phyloP scores from a whole-genome alignment of 2,888 invertebrate species.

The Synergus laeviventris region DNA sequence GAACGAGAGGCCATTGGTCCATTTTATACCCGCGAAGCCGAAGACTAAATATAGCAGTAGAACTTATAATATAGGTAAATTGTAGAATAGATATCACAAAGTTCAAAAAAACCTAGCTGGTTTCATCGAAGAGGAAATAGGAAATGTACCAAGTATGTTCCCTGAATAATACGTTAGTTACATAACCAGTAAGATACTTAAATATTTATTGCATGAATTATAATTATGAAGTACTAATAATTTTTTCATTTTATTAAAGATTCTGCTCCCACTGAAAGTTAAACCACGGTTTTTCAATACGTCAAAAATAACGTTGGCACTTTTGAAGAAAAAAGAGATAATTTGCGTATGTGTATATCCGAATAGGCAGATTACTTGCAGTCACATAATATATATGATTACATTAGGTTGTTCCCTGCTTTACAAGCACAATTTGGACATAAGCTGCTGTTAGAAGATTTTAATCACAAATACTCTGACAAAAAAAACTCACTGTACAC shows the following conservation, averaged over 20 bases:
- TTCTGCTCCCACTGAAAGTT: not conserved
- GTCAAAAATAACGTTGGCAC: not conserved
- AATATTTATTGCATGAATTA: too few relatives aligned
- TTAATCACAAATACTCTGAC: not conserved
- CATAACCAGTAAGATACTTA: too few relatives aligned
- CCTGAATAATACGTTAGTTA: not conserved
- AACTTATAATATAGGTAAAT: not conserved
- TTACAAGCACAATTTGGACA: not conserved
- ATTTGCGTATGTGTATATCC: not conserved
- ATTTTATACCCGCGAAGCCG: conserved; percentile 8
- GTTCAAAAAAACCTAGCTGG: not conserved
- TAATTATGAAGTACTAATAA: too few relatives aligned
- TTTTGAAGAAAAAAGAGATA: not conserved
- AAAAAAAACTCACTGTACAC: not conserved
- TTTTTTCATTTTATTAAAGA: too few relatives aligned
- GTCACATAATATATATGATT: not conserved
- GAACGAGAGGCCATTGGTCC: not conserved
- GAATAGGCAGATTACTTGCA: not conserved
- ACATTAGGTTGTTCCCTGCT: not conserved
- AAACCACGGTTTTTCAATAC: not conserved
- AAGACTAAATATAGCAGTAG: not conserved
- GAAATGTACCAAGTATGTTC: not conserved
- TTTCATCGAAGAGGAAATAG: not conserved
- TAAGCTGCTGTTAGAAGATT: not conserved
- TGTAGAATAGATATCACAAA: conserved; percentile 12